These are phyloP conservation scores for Bos indicus DNA, from an alignment of 2,113 vertebrate species.

Conservation along the genomic window DNA sequence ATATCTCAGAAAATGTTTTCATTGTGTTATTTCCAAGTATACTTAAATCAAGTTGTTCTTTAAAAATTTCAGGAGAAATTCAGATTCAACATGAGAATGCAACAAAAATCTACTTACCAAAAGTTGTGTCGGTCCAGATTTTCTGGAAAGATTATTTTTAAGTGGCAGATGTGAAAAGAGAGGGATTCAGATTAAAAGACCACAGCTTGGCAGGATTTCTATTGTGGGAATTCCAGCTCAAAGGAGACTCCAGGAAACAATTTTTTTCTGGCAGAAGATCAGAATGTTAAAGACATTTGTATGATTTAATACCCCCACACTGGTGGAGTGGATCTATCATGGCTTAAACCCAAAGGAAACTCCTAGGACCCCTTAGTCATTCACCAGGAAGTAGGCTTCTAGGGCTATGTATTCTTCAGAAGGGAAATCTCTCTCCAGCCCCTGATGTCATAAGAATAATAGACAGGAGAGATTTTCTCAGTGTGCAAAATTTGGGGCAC, in stretches of 20 bases:
- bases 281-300: background rate
- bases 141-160: constrained; percentile 12
- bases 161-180: background rate
- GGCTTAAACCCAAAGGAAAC: background rate
- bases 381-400: background rate
- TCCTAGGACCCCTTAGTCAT: background rate
- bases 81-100: background rate
- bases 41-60: constrained; percentile 18
- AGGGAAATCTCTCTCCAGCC: background rate
- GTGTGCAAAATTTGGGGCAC: background rate
- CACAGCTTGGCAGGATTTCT: background rate
- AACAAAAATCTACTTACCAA: background rate
- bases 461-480: background rate
- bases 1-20: background rate
- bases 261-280: background rate
- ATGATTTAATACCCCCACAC: background rate
- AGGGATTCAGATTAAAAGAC: background rate
- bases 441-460: background rate
- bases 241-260: background rate
- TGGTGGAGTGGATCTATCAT: background rate
- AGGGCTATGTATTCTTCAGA: background rate
- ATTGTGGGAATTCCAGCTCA: background rate
- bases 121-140: background rate
- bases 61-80: background rate
- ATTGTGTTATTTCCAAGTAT: constrained; percentile 10